Evolutionary conservation across 64 coral and sea anemone genomes (phyloP).

Genomic region (Astreopora myriophthalma): DNA sequence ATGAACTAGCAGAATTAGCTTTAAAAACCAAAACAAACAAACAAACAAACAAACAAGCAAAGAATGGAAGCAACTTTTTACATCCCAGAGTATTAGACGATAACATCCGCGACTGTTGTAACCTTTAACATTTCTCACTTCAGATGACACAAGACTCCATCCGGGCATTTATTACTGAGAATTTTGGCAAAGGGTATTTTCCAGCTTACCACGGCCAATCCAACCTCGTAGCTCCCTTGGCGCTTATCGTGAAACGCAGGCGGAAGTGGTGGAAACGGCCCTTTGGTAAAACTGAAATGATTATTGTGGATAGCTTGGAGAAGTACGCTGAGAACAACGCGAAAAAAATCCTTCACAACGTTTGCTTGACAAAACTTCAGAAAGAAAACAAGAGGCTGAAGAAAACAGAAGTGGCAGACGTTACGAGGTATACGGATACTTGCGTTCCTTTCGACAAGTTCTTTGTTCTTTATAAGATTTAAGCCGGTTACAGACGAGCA

Average conservation of each 20-base stretch:
- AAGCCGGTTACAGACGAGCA: no score
- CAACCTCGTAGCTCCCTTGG: background rate
- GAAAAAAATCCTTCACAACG: background rate
- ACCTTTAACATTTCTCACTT: background rate
- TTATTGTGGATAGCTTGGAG: slow-evolving; percentile 15
- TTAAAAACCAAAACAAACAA: no score
- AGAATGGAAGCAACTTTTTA: no score
- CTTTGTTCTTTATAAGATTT: no score
- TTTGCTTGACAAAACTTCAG: background rate
- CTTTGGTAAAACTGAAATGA: slow-evolving; percentile 47
- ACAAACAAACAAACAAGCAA: no score
- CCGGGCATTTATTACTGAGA: slow-evolving; percentile 26
- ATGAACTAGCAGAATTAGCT: no score
- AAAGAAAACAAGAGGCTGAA: slow-evolving; percentile 33
- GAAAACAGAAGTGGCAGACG: slow-evolving; percentile 44
- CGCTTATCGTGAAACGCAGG: slow-evolving; percentile 46
- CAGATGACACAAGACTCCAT: slow-evolving; percentile 42
- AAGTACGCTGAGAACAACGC: background rate
- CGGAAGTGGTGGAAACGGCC: slow-evolving; percentile 56
- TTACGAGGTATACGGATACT: background rate
- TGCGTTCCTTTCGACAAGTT: background rate
- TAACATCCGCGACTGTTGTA: no score
- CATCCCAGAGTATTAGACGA: no score
- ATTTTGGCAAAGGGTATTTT: slow-evolving; percentile 51
- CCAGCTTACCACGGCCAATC: slow-evolving; percentile 60